phyloP scores from a whole-genome alignment of 1,140 invertebrate species.

The Drosophila nannoptera region DNA sequence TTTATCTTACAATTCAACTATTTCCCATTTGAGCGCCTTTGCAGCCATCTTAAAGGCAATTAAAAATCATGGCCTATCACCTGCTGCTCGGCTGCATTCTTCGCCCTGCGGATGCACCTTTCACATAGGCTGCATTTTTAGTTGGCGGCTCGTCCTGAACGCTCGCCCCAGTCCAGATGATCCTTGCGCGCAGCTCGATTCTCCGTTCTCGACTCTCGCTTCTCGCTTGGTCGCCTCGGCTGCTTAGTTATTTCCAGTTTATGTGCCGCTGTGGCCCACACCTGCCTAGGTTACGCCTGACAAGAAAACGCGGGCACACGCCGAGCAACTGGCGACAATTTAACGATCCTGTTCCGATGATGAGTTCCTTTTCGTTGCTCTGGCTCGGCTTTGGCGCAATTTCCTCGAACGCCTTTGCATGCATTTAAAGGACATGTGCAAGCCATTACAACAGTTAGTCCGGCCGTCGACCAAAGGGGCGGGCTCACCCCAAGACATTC shows the following conservation, averaged over 20 bases:
- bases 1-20: background rate
- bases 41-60: conserved; percentile 13
- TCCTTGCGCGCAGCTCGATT: too few relatives aligned
- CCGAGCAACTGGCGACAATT: conserved; percentile 52
- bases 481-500: conserved; percentile 50
- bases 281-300: conserved; percentile 70
- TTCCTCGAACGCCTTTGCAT: conserved; percentile 40
- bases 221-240: conserved; percentile 58
- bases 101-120: conserved; percentile 29
- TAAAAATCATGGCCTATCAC: conserved; percentile 44
- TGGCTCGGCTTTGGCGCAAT: conserved; percentile 61
- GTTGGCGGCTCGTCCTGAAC: conserved; percentile 28
- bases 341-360: conserved; percentile 58
- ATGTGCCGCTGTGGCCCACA: conserved; percentile 54
- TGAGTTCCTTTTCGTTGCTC: conserved; percentile 10
- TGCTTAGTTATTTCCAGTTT: conserved; percentile 61
- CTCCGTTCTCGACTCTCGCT: background rate
- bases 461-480: background rate
- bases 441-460: conserved; percentile 42
- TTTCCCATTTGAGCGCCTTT: background rate
- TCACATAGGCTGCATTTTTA: conserved; percentile 21
- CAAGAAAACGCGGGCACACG: conserved; percentile 63
- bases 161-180: background rate
- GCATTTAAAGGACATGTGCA: conserved; percentile 67
- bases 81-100: conserved; percentile 31